phyloP scores from a whole-genome alignment of 2,113 vertebrate species.

The Cynocephalus volans region DNA sequence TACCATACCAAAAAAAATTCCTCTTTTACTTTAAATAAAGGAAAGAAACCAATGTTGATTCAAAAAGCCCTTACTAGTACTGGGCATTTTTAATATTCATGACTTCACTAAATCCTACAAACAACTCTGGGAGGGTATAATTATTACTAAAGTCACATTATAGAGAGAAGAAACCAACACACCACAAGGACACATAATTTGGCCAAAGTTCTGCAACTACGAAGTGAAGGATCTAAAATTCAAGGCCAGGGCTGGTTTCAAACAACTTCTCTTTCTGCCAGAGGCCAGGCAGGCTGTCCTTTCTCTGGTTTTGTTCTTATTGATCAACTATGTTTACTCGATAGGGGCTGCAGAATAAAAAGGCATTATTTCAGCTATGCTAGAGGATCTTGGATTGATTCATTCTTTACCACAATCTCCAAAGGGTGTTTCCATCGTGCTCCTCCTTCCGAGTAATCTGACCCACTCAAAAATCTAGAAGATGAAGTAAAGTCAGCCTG shows the following conservation, averaged over 20 bases:
- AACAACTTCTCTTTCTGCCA: neutral
- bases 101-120: neutral
- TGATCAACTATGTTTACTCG: neutral
- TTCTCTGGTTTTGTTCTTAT: neutral
- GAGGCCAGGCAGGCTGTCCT: neutral
- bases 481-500: neutral
- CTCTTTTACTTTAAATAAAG: neutral
- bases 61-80: neutral
- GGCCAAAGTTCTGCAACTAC: neutral
- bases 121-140: neutral
- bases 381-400: neutral
- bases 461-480: neutral
- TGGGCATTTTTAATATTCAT: neutral
- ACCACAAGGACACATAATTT: rapidly evolving
- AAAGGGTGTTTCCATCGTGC: neutral
- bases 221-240: neutral
- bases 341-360: neutral
- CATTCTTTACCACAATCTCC: neutral
- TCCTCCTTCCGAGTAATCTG: neutral
- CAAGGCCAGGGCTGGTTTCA: neutral
- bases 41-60: neutral
- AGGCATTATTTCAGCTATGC: neutral
- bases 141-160: neutral
- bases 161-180: neutral
- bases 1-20: neutral